A percentile compares a stretch with the other conserved stretches of the same genome.
Conservation (phyloP, 2,113 vertebrate species). For the Poecilia latipinna region DNA sequence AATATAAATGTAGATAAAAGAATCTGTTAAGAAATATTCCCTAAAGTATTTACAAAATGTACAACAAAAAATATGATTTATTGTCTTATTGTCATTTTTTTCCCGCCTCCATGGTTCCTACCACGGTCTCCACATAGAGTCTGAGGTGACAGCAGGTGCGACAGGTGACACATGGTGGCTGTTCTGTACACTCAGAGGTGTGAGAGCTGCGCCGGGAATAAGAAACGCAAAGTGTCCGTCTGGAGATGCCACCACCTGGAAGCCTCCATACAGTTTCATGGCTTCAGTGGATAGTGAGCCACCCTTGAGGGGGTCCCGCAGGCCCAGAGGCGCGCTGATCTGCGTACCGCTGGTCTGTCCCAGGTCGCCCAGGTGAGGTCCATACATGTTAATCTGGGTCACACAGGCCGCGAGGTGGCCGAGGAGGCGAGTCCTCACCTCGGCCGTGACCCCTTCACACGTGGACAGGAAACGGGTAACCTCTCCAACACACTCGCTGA, state of each 20-base stretch:
- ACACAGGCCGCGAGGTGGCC: conserved; percentile 92
- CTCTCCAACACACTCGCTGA: conserved; percentile 94
- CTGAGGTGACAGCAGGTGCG: conserved; percentile 81
- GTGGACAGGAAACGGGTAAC: conserved; percentile 96
- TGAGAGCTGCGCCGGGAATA: conserved; percentile 86
- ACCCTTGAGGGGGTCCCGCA: conserved; percentile 82
- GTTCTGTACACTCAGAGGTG: conserved; percentile 77
- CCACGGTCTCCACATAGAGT: conserved; percentile 97
- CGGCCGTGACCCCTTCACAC: conserved; percentile 90
- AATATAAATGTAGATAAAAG: conserved; percentile 40
- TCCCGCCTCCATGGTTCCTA: conserved; percentile 63
- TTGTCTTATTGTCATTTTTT: conserved; percentile 26
- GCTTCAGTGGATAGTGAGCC: conserved; percentile 69
- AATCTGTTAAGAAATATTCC: neutral
- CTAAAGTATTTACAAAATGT: conserved; percentile 65
- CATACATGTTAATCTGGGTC: conserved; percentile 88
- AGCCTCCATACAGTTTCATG: conserved; percentile 85
- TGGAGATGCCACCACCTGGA: conserved; percentile 89
- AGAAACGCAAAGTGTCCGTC: conserved; percentile 94
- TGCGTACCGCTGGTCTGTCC: conserved; percentile 80
- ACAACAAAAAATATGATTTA: conserved; percentile 44
- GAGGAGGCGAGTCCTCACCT: conserved; percentile 90
- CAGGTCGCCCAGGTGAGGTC: conserved; percentile 76
- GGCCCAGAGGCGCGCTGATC: conserved; percentile 62
- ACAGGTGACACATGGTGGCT: conserved; percentile 72